Conservation (phyloP, 2,113 vertebrate species). For the Monopterus albus region DNA sequence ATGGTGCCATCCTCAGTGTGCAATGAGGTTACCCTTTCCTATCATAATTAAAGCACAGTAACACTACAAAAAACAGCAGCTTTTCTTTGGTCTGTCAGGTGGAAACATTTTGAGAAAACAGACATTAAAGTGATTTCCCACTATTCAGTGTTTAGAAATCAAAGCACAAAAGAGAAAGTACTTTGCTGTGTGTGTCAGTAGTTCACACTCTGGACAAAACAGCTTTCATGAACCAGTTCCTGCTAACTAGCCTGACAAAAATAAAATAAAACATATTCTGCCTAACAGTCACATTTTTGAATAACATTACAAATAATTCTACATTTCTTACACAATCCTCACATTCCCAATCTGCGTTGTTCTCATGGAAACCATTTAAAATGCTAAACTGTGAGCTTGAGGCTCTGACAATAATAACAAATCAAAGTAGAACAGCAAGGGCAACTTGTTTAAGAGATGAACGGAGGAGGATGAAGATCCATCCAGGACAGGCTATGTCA, state of each 20-base stretch:
- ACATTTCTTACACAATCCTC: slow-evolving; percentile 15
- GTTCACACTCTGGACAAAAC: background rate
- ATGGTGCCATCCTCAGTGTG: slow-evolving; percentile 18
- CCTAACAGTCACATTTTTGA: background rate
- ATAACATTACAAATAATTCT: slow-evolving; percentile 4
- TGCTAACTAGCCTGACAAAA: background rate
- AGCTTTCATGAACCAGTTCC: background rate
- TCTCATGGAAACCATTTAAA: slow-evolving; percentile 60
- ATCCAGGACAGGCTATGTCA: background rate
- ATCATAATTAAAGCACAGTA: slow-evolving; percentile 47
- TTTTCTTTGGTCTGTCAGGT: slow-evolving; percentile 7
- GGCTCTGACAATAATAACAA: slow-evolving; percentile 29
- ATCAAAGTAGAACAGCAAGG: background rate
- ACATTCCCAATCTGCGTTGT: slow-evolving; percentile 15
- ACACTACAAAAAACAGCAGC: slow-evolving; percentile 16
- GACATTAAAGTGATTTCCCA: background rate
- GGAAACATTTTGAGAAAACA: slow-evolving; percentile 12
- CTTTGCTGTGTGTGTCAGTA: background rate
- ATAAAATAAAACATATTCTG: too few species aligned
- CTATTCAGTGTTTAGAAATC: background rate
- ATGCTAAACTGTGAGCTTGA: slow-evolving; percentile 16
- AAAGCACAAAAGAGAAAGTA: background rate
- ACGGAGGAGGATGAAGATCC: background rate
- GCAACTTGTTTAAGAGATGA: slow-evolving; percentile 16
- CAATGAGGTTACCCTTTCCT: background rate